A percentile compares a stretch with the other conserved stretches of the same genome.
Evolutionary conservation across 2,888 invertebrate genomes (phyloP).

Genomic region (Caenorhabditis angaria): DNA sequence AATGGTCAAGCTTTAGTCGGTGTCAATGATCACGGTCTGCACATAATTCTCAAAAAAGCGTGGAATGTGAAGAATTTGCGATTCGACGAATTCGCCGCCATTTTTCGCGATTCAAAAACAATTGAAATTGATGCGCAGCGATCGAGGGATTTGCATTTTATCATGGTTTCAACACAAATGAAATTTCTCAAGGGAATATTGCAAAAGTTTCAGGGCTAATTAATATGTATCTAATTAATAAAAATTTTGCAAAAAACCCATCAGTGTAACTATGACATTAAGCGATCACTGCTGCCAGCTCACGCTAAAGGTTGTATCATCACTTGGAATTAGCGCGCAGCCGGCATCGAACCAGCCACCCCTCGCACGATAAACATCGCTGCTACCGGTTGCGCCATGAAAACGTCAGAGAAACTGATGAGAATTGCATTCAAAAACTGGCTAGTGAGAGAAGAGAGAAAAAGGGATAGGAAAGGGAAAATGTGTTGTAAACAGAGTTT

Average conservation of each 20-base stretch:
- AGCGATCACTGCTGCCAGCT: slow-evolving; percentile 57
- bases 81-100: slow-evolving; percentile 34
- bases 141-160: slow-evolving; percentile 13
- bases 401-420: not conserved
- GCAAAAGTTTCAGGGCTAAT: slow-evolving; percentile 36
- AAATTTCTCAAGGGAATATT: slow-evolving; percentile 39
- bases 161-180: slow-evolving; percentile 38
- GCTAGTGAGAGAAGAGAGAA: not conserved
- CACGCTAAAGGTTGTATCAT: slow-evolving; percentile 50
- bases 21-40: slow-evolving; percentile 43
- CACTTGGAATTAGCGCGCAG: slow-evolving; percentile 33
- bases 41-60: slow-evolving; percentile 34
- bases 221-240: not conserved
- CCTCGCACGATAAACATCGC: not conserved
- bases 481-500: not conserved
- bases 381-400: slow-evolving; percentile 1
- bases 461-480: not conserved
- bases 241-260: slow-evolving; percentile 32
- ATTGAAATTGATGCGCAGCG: slow-evolving; percentile 37
- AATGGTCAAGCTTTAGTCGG: slow-evolving; percentile 31
- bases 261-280: slow-evolving; percentile 61
- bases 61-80: slow-evolving; percentile 36
- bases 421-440: not conserved
- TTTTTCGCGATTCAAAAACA: slow-evolving; percentile 23
- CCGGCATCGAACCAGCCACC: slow-evolving; percentile 19